These are phyloP conservation scores for Drosophila meridionalis DNA, from an alignment of 2,888 invertebrate genomes.

Conservation along the genomic window DNA sequence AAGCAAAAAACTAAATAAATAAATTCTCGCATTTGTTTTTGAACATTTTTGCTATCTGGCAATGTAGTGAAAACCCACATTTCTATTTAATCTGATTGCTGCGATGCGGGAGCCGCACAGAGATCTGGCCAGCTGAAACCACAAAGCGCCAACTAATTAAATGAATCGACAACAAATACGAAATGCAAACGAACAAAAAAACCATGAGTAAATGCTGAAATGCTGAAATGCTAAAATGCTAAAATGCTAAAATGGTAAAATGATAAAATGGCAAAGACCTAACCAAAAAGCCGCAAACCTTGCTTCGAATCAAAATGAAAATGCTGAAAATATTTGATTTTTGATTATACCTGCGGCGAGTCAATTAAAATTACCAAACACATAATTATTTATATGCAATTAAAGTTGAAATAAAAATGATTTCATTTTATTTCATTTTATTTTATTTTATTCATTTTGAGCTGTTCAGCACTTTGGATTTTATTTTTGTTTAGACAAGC, in stretches of 20 bases:
- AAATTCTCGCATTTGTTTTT: conserved; percentile 62
- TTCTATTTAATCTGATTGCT: conserved; percentile 64
- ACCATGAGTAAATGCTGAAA: conserved; percentile 2
- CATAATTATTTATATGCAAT: conserved; percentile 58
- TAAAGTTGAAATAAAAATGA: conserved; percentile 46
- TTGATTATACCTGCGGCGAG: conserved; percentile 46
- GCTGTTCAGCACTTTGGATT: conserved; percentile 19
- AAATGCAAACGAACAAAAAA: conserved; percentile 15
- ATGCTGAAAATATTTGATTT: conserved; percentile 28
- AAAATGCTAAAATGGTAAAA: not conserved
- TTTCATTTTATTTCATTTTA: conserved; percentile 14
- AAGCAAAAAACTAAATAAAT: conserved; percentile 31
- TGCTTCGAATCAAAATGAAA: conserved; percentile 13
- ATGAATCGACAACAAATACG: conserved; percentile 71
- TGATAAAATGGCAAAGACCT: not conserved
- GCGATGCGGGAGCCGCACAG: conserved; percentile 28
- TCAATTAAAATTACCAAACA: conserved; percentile 61
- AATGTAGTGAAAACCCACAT: conserved; percentile 41
- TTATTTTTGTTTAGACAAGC: conserved; percentile 27
- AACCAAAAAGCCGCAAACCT: conserved; percentile 17
- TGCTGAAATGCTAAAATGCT: conserved; percentile 11
- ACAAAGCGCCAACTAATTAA: conserved; percentile 75
- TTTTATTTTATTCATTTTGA: not conserved
- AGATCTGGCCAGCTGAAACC: conserved; percentile 45
- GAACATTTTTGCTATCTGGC: conserved; percentile 45